Evolutionary conservation across 2,797 vertebrate species (phyloP).

Genomic region (Phrynocephalus guinanensis): DNA sequence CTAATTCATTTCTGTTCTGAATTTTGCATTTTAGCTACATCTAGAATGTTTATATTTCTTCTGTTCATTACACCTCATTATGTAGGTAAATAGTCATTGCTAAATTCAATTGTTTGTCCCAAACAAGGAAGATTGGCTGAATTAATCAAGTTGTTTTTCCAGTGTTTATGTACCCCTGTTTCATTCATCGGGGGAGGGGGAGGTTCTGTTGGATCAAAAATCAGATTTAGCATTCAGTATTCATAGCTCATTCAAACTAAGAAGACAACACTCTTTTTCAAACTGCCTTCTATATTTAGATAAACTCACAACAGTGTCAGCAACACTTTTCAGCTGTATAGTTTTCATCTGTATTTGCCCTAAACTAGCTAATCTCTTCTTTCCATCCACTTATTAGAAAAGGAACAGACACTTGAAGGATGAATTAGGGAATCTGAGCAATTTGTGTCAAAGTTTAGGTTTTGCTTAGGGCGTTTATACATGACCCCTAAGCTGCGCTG

Average conservation of each 20-base stretch:
- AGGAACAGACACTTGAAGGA: background rate
- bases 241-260: background rate
- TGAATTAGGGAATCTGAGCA: background rate
- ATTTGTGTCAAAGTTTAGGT: background rate
- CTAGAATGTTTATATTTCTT: background rate
- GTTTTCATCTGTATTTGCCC: background rate
- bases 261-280: background rate
- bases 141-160: too few species aligned
- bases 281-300: background rate
- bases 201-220: too few species aligned
- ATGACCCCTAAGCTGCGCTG: too few species aligned
- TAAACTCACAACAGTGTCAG: background rate
- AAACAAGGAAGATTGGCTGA: too few species aligned
- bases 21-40: background rate
- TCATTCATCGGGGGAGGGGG: too few species aligned
- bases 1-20: background rate
- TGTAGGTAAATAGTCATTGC: background rate
- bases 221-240: background rate
- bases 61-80: background rate
- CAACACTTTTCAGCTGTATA: background rate
- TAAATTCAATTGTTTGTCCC: too few species aligned
- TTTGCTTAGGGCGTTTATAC: too few species aligned
- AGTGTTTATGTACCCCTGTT: too few species aligned
- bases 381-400: background rate
- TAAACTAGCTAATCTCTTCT: background rate